Percentiles rank a stretch among this genome's conserved stretches.
Conservation (phyloP, 2,113 vertebrate species). For the Cyphomyrus plagiostoma region DNA sequence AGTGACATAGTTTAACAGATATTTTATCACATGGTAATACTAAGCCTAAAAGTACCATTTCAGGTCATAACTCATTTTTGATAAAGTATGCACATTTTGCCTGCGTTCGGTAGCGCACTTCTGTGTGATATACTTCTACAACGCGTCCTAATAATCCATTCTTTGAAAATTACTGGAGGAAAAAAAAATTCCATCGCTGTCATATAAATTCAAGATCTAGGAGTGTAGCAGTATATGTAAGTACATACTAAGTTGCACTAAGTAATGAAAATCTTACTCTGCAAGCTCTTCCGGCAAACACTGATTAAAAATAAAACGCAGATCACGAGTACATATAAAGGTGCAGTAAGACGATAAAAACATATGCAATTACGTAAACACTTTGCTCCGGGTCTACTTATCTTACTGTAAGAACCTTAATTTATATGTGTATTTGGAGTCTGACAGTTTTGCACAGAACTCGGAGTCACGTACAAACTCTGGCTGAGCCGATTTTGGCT, state of each 20-base stretch:
- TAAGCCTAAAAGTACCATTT: too few relatives aligned
- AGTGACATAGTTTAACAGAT: too few relatives aligned
- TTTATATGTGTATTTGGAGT: not conserved
- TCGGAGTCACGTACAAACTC: not conserved
- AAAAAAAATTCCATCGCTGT: not conserved
- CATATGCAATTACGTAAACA: not conserved
- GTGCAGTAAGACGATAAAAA: not conserved
- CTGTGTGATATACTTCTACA: too few relatives aligned
- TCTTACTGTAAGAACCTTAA: not conserved
- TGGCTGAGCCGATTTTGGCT: not conserved
- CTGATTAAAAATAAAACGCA: not conserved
- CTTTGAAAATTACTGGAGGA: not conserved
- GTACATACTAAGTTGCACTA: not conserved
- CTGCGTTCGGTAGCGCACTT: not conserved
- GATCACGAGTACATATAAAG: not conserved
- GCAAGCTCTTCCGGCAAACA: not conserved
- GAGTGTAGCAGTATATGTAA: not conserved
- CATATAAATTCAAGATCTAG: not conserved
- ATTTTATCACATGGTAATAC: too few relatives aligned
- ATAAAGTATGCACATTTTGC: not conserved
- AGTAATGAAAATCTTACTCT: not conserved
- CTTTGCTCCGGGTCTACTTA: not conserved
- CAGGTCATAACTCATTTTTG: too few relatives aligned
- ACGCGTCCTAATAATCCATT: not conserved
- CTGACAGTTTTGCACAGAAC: not conserved